Evolutionary conservation across 2,797 vertebrate species (phyloP), one percentile per base, ranked within the genome.

Genomic region (Poeciliopsis presidionis): DNA sequence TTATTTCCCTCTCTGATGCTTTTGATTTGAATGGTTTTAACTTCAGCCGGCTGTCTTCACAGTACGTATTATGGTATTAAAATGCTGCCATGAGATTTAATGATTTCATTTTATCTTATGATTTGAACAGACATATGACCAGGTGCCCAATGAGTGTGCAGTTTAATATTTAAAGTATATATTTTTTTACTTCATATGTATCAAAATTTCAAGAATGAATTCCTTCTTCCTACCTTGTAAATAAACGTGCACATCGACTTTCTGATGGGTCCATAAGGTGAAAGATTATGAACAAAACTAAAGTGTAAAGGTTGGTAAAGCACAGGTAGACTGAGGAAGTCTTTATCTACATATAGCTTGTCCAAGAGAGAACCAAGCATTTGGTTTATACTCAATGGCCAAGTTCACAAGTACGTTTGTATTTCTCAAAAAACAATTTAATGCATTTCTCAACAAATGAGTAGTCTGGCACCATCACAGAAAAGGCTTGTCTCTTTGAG

Each of bases 181-280:
- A 51, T 51, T 14, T 59, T 14, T 46, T 47, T 16, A 47, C 12
- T 59, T 28, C 46, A 30, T 11, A 33, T 25, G 71, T 18, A 25
- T 51, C 49, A 36, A 1, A 36, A 4, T 33, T 73, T 73, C 47
- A 73, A 47, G 49, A 36, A 53, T 20, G 8, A 28, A 72, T 20
- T 72, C 28, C 30, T 33, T 51, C 36, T 65, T 75, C 14, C 33
- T 12, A 4, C 16, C 47, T 63, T 79, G 59, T 82, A 39, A 36
- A 36, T 63, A 6, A 79, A 45, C 18, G 7, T 72, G 41, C 47
- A 75, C 75, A 83, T 75, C 81, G 94, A 93, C 89, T 82, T 84
- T 86, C 90, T 91, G 84, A 93, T 90, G 92, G 85, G 81, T 81
- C 86, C 88, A 91, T 89, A 92, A 89, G 88, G 90, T 94, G 91